phyloP scores from a whole-genome alignment of 2,113 vertebrate genomes.

The Albula goreensis region DNA sequence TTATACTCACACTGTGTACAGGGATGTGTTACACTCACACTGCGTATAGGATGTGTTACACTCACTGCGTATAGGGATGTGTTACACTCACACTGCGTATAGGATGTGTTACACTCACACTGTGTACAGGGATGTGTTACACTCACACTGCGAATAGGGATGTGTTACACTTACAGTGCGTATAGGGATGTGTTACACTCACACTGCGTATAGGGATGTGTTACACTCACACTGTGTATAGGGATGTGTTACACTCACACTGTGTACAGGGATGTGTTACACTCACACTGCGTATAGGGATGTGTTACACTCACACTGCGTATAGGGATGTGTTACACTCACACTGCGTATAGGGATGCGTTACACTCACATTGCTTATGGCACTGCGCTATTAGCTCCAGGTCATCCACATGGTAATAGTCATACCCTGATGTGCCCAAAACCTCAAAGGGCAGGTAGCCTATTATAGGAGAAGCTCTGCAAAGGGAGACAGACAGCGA shows the following conservation, averaged over 20 bases:
- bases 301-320: neutral
- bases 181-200: neutral
- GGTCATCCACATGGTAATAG: slow-evolving; percentile 87
- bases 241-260: neutral
- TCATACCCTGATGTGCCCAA: slow-evolving; percentile 85
- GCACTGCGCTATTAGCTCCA: slow-evolving; percentile 85
- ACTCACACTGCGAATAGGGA: too few species aligned
- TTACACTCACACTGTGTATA: too few species aligned
- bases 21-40: too few species aligned
- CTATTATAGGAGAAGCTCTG: slow-evolving; percentile 83
- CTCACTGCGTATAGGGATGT: too few species aligned
- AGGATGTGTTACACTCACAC: too few species aligned
- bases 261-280: neutral
- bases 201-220: neutral
- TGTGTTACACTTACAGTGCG: too few species aligned
- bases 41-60: too few species aligned
- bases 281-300: too few species aligned
- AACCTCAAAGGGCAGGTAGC: slow-evolving; percentile 86
- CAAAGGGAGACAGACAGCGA: slow-evolving; percentile 39
- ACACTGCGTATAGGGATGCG: too few species aligned
- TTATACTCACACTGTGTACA: too few species aligned
- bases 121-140: too few species aligned
- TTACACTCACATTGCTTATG: slow-evolving; percentile 80
- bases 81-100: too few species aligned
- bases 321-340: neutral